Evolutionary conservation across 2,888 invertebrate species (phyloP).

Genomic region (Iselma pallidipennis): DNA sequence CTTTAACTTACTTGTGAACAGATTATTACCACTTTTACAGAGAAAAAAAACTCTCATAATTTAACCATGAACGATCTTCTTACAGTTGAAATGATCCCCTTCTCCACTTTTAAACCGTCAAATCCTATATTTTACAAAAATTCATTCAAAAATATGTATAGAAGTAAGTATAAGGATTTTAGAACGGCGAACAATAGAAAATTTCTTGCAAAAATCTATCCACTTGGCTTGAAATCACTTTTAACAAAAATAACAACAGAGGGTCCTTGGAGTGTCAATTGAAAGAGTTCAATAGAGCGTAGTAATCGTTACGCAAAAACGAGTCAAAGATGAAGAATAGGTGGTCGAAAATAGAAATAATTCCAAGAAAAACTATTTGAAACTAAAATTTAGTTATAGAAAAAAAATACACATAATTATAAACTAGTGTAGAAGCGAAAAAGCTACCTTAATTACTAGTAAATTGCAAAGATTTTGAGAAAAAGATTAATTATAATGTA

Average conservation of each 20-base stretch:
- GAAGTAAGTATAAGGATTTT: background rate
- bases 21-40: background rate
- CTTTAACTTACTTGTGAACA: background rate
- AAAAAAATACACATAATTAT: too few species aligned
- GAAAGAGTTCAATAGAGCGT: background rate
- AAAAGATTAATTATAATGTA: too few species aligned
- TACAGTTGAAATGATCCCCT: too few species aligned
- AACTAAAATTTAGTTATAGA: background rate
- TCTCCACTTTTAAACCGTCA: background rate
- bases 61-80: background rate
- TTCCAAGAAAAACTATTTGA: background rate
- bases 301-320: background rate
- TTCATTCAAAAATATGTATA: too few species aligned
- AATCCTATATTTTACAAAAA: background rate
- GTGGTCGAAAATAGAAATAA: background rate
- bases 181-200: background rate
- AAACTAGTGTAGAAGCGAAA: too few species aligned
- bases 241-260: too few species aligned
- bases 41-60: background rate
- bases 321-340: background rate
- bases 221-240: background rate
- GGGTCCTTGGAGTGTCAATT: background rate
- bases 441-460: too few species aligned
- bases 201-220: background rate
- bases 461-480: too few species aligned